Evolutionary conservation across 1,140 invertebrate genomes (phyloP), one percentile per base, ranked within the genome.

Genomic region (Asobara japonica): DNA sequence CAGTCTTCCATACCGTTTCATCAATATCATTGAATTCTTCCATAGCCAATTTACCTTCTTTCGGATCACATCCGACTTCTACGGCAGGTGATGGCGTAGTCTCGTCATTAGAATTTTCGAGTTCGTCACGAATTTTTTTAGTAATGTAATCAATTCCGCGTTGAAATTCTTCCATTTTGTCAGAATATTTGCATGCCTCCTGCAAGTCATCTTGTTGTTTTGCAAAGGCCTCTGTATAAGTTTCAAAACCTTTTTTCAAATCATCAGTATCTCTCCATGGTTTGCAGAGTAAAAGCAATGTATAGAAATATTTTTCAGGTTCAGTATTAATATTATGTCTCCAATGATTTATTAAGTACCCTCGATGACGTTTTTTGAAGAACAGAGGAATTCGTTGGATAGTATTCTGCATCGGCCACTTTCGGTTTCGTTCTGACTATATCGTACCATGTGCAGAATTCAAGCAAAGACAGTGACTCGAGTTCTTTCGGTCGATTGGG

Each of bases 241-340:
- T 56, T 18, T 60, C 20, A 16, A n/a, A 31, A 29, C 67, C 67
- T 11, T 69, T 56, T 18, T 69, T 51, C 25, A 69, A 33, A 33
- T 69, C 67, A 2, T 33, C 29, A 7, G 16, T 33, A 33, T 69
- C 27, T 33, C 67, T 38, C 67, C 48, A 69, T 31, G 67, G 45
- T 31, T 69, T 38, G 41, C 31, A 60, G 3, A 69, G 16, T 10
- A 60, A 31, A 5, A 69, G 62, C 13, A 82, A 56, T 20, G 78
- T 22, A 77, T 71, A 79, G 41, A 73, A 80, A 76, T 78, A 80
- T 16, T 48, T 45, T 76, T 83, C 80, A 3, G 78, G 79, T 48
- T 80, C 31, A 45, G 64, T 71, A 22, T 75, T 72, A 4, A 75
- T n/a, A 51, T 75, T 77, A n/a, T n/a, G n/a, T n/a, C n/a, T n/a